Evolutionary conservation across 2,888 invertebrate genomes (phyloP).

Genomic region (Papilio elwesi): DNA sequence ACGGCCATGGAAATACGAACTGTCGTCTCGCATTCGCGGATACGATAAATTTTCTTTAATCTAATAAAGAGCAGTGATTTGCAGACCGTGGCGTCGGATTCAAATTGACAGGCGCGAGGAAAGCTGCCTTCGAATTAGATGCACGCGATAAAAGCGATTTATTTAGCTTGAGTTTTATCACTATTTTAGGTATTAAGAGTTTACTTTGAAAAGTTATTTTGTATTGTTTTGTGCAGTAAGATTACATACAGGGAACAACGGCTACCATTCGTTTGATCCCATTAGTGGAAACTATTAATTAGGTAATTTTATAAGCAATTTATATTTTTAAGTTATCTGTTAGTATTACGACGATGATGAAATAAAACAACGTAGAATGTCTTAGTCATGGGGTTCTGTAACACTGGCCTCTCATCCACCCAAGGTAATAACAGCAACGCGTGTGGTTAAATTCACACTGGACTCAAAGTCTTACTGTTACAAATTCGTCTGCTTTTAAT

Average conservation of each 20-base stretch:
- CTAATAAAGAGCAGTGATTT: conserved; percentile 44
- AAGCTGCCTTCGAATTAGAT: conserved; percentile 46
- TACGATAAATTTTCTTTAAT: conserved; percentile 43
- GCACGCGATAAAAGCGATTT: conserved; percentile 38
- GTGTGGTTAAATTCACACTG: too few relatives aligned
- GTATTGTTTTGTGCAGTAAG: conserved; percentile 27
- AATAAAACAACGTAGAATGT: too few relatives aligned
- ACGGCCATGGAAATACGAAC: conserved; percentile 40
- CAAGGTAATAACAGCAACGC: too few relatives aligned
- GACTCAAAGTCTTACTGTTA: too few relatives aligned
- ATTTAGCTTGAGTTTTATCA: conserved; percentile 33
- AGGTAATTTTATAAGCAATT: too few relatives aligned
- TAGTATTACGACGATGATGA: too few relatives aligned
- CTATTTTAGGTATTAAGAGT: conserved; percentile 36
- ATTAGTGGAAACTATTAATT: too few relatives aligned
- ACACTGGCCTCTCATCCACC: too few relatives aligned
- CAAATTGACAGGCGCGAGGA: conserved; percentile 42
- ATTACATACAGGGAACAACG: too few relatives aligned
- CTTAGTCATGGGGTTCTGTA: too few relatives aligned
- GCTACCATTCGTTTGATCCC: background rate
- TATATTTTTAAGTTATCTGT: too few relatives aligned
- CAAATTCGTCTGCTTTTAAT: too few relatives aligned
- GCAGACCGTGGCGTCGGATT: conserved; percentile 38
- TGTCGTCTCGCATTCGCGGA: conserved; percentile 40
- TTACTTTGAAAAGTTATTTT: conserved; percentile 13